A percentile compares a stretch with the other conserved stretches of the same genome.
Conservation (phyloP, 2,888 invertebrate genomes). For the Eupeodes luniger region DNA sequence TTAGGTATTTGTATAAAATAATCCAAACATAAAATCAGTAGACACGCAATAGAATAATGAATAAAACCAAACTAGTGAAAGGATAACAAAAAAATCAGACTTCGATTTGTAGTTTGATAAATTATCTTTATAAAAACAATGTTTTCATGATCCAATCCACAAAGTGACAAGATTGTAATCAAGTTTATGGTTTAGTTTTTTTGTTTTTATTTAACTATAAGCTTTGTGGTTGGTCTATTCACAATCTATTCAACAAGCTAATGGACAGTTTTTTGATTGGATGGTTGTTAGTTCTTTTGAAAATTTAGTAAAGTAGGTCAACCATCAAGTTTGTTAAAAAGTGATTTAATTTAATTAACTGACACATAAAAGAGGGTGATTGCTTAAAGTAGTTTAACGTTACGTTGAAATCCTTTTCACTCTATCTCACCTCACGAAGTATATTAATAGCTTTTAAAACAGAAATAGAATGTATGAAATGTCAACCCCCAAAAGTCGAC, state of each 20-base stretch:
- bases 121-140: conserved; percentile 1
- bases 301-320: not conserved
- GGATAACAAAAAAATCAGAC: not conserved
- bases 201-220: not conserved
- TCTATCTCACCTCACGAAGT: no score
- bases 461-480: no score
- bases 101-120: conserved; percentile 4
- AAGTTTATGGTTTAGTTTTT: not conserved
- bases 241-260: not conserved
- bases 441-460: no score
- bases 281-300: not conserved
- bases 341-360: not conserved
- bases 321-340: not conserved
- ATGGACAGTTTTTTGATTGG: no score
- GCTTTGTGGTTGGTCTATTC: not conserved
- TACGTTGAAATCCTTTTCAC: not conserved
- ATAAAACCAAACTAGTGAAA: conserved; percentile 4
- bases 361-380: not conserved
- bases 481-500: no score
- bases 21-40: conserved; percentile 13
- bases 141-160: conserved; percentile 10
- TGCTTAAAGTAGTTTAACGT: not conserved
- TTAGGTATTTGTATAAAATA: not conserved
- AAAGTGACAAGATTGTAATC: conserved; percentile 4
- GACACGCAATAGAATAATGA: conserved; percentile 7